A percentile compares a stretch with the other conserved stretches of the same genome.
These are phyloP conservation scores for Harpagoxenus sublaevis DNA, from an alignment of 2,888 invertebrate genomes.

Conservation along the genomic window DNA sequence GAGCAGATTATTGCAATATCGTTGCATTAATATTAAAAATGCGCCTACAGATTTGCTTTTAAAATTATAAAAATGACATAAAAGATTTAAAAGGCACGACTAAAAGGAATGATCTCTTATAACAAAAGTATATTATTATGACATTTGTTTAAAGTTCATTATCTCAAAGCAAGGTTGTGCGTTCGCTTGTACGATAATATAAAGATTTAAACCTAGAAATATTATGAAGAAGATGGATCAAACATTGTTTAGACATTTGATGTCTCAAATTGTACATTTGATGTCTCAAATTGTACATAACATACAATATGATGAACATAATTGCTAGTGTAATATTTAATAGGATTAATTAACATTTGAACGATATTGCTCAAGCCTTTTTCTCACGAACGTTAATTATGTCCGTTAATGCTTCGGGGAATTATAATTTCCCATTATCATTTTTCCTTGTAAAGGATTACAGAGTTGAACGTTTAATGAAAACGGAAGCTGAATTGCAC, in stretches of 20 bases:
- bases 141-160: not conserved
- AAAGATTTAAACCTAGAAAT: not conserved
- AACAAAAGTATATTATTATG: not conserved
- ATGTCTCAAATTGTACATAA: not conserved
- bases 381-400: not conserved
- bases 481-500: conserved; percentile 12
- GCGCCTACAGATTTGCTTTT: not conserved
- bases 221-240: not conserved
- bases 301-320: not conserved
- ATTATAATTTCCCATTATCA: conserved; percentile 14
- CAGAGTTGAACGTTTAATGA: conserved; percentile 32
- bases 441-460: not conserved
- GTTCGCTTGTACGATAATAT: not conserved
- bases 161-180: not conserved
- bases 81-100: not conserved
- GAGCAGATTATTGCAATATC: not conserved
- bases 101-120: too few species aligned
- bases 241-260: not conserved
- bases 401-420: not conserved
- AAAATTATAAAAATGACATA: not conserved
- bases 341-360: conserved; percentile 1
- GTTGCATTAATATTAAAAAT: not conserved
- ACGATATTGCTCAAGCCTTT: not conserved
- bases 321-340: not conserved
- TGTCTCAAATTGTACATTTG: not conserved